Evolutionary conservation across 2,888 invertebrate genomes (phyloP), one percentile per base, ranked within the genome.

Genomic region (Anorthoa munda): DNA sequence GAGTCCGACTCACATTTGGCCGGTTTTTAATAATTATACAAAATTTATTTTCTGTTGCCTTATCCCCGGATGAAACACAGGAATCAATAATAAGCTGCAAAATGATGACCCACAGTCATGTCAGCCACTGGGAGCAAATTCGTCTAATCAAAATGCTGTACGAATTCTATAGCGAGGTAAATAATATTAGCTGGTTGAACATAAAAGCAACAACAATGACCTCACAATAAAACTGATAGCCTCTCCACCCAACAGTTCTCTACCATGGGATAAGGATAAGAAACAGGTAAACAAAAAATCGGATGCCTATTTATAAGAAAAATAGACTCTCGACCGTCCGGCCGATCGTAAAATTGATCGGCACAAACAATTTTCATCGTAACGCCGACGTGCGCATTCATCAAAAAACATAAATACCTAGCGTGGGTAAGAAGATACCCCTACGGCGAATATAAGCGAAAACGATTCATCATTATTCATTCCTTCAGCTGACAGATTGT

Each of bases 391-490:
- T 67, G 72, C 77, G 85, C 82, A 87, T 86, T 87, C 87, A 87
- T 86, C 86, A 85, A 85, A 84, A 88, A 85, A 86, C 86, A 88
- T 86, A 87, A 88, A 86, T 89, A 91, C 89, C 86, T 90, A 91
- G 87, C 86, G 87, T 89, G 86, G 88, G 88, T 87, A 90, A 90
- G 86, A 85, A 88, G 90, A 90, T 91, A 89, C 89, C 91, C 91
- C 91, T 89, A 87, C 87, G 89, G 92, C 92, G 88, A 91, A 90
- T 91, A 89, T 89, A 89, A 93, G 92, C 90, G 90, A 91, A 92
- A 92, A 84, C 90, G 90, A 93, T 93, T 91, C 89, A 92, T 93
- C 94, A 94, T 95, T 93, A 94, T 91, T 94, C 93, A 95, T 94
- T 92, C 90, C 88, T 88, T 90, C 86, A 91, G 89, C 90, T 93